Evolutionary conservation across 2,797 vertebrate genomes (phyloP).

Genomic region (Pitangus sulphuratus): DNA sequence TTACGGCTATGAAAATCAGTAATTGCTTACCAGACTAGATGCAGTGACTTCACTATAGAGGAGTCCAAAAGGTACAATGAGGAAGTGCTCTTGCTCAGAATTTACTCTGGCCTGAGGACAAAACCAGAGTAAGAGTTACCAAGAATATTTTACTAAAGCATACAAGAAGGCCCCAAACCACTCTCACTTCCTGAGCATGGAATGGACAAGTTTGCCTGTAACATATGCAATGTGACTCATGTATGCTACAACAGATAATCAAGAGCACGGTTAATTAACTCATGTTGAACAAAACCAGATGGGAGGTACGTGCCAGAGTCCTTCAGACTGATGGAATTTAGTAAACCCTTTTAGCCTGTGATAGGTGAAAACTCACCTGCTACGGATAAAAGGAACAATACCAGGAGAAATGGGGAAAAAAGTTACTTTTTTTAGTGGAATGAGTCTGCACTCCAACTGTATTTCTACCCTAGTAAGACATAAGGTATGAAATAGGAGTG

Average conservation of each 20-base stretch:
- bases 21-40: constrained; percentile 90
- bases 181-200: not conserved
- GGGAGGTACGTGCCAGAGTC: not conserved
- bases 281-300: not conserved
- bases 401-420: not conserved
- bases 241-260: not conserved
- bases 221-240: not conserved
- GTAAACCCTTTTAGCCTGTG: not conserved
- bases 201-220: not conserved
- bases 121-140: not conserved
- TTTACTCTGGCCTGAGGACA: constrained; percentile 87
- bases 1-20: not conserved
- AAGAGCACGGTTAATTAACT: not conserved
- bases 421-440: not conserved
- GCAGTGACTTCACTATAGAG: constrained; percentile 97
- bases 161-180: not conserved
- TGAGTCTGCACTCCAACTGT: not conserved
- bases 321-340: not conserved
- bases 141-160: not conserved
- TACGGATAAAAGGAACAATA: not conserved
- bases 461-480: not conserved
- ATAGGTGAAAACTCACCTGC: not conserved
- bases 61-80: constrained; percentile 95
- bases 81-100: constrained; percentile 93
- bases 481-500: not conserved